phyloP scores from a whole-genome alignment of 1,140 invertebrate genomes.

The Drosophila grimshawi region DNA sequence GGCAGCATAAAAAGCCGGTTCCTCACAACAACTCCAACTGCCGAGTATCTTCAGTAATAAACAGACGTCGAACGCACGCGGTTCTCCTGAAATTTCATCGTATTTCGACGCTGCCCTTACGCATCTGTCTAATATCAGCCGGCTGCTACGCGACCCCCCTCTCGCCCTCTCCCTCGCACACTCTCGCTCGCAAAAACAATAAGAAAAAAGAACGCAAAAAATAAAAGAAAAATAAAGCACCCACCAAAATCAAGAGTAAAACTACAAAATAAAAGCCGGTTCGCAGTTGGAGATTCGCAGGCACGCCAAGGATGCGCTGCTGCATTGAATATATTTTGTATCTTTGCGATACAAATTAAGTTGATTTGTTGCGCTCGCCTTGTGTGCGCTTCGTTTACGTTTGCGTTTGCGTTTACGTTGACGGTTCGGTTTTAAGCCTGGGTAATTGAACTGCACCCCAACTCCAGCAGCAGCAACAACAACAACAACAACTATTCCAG shows the following conservation, averaged over 20 bases:
- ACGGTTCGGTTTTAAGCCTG: conserved; percentile 34
- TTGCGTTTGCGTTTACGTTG: conserved; percentile 16
- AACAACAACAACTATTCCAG: background rate
- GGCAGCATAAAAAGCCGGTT: conserved; percentile 56
- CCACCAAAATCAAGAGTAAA: conserved; percentile 57
- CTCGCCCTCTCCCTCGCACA: background rate
- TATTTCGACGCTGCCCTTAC: conserved; percentile 20
- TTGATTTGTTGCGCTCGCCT: conserved; percentile 70
- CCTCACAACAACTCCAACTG: conserved; percentile 66
- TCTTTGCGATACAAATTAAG: conserved; percentile 78
- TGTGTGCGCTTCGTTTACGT: conserved; percentile 23
- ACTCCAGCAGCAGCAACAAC: background rate
- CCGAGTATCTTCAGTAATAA: conserved; percentile 66
- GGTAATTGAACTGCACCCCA: conserved; percentile 74
- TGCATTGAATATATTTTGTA: conserved; percentile 58
- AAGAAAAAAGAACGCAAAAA: conserved; percentile 26
- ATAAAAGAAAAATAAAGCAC: conserved; percentile 34
- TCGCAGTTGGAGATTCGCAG: conserved; percentile 26
- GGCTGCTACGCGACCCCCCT: conserved; percentile 4
- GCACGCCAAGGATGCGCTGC: conserved; percentile 59
- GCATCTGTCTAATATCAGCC: conserved; percentile 23
- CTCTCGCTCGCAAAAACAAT: conserved; percentile 1
- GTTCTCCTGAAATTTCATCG: conserved; percentile 44
- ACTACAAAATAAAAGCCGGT: conserved; percentile 37
- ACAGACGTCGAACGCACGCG: conserved; percentile 69